A percentile compares a stretch with the other conserved stretches of the same genome.
phyloP scores from a whole-genome alignment of 2,797 vertebrate genomes.

The Hypotaenidia okinawae region DNA sequence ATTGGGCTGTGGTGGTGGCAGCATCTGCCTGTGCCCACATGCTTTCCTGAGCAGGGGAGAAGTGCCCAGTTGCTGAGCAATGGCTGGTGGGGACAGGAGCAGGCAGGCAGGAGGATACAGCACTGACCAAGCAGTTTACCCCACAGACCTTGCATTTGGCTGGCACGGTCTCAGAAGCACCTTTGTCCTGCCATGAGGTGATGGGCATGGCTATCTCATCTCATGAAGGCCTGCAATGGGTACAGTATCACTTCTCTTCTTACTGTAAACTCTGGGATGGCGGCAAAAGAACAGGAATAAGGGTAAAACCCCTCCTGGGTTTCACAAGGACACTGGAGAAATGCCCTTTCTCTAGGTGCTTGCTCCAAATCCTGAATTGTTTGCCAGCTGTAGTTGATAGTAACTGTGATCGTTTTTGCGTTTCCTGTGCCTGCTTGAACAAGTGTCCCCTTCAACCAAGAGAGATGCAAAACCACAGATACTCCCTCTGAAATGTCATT shows the following conservation, averaged over 20 bases:
- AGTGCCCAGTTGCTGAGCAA: fast-evolving
- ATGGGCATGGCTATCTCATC: not conserved
- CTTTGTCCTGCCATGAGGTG: not conserved
- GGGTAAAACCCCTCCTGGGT: not conserved
- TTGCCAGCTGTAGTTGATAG: not conserved
- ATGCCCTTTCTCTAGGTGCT: not conserved
- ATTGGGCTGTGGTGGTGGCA: not conserved
- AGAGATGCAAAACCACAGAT: not conserved
- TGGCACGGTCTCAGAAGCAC: not conserved
- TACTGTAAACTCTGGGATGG: not conserved
- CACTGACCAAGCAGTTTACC: not conserved
- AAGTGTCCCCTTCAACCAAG: conserved; percentile 19
- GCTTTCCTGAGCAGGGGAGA: not conserved
- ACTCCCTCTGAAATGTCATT: not conserved
- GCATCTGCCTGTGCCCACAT: not conserved
- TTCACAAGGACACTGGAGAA: not conserved
- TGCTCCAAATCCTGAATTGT: not conserved
- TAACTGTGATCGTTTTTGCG: not conserved
- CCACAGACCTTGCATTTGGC: not conserved
- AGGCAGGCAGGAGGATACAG: not conserved
- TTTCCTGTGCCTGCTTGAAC: not conserved
- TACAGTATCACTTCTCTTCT: not conserved
- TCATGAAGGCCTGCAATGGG: not conserved
- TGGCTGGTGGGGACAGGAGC: not conserved
- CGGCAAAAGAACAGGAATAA: not conserved